Conservation (phyloP, 2,113 vertebrate genomes). For the Coreoperca whiteheadi region DNA sequence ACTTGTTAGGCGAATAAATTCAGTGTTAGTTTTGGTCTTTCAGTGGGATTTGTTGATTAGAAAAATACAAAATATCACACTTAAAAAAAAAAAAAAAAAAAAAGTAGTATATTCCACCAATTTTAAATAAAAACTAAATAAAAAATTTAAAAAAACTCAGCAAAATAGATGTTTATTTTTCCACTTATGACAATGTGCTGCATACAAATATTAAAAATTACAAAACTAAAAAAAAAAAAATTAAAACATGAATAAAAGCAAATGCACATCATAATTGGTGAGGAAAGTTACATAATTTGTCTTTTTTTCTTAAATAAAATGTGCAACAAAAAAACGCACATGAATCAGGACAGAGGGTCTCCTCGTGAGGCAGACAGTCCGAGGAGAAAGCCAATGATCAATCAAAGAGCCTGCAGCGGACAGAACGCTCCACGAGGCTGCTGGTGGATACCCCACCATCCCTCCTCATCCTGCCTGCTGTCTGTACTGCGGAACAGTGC, state of each 20-base stretch:
- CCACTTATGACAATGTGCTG: not conserved
- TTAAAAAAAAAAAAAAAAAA: not conserved
- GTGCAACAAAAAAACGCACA: not conserved
- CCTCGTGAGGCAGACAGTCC: slow-evolving; percentile 21
- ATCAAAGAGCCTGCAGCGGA: slow-evolving; percentile 50
- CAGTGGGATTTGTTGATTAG: not conserved
- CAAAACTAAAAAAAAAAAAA: slow-evolving; percentile 33
- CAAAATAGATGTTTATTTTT: slow-evolving; percentile 57
- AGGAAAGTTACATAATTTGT: slow-evolving; percentile 9
- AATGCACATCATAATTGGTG: not conserved
- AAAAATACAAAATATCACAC: not conserved
- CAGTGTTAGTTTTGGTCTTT: not conserved
- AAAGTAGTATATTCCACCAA: not conserved
- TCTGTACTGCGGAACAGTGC: slow-evolving; percentile 22
- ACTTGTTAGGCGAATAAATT: not conserved
- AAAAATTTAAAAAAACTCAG: slow-evolving; percentile 7
- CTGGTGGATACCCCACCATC: slow-evolving; percentile 21
- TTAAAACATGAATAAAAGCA: slow-evolving; percentile 7
- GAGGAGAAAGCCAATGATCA: slow-evolving; percentile 30
- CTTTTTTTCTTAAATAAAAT: slow-evolving; percentile 3
- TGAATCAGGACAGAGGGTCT: slow-evolving; percentile 28
- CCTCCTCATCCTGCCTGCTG: slow-evolving; percentile 42
- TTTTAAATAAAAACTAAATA: not conserved
- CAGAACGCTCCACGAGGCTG: slow-evolving; percentile 39
- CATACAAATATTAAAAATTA: slow-evolving; percentile 40